A percentile compares a stretch with the other conserved stretches of the same genome.
These are phyloP conservation scores for Drosophila affinis DNA, from an alignment of 2,888 invertebrate genomes.

Conservation along the genomic window DNA sequence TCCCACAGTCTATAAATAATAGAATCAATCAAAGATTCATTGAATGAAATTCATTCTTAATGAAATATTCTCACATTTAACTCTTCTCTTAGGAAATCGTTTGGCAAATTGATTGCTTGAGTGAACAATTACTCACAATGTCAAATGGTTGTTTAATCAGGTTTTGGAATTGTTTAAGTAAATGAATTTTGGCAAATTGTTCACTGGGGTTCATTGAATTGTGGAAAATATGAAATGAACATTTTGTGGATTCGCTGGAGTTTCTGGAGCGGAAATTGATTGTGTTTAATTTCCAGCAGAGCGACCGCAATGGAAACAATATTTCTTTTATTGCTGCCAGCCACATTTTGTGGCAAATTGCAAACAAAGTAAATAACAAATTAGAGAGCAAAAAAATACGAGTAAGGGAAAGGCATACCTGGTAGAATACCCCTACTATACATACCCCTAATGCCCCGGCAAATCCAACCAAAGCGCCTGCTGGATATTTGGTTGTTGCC, in stretches of 20 bases:
- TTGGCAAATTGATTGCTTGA: conserved; percentile 16
- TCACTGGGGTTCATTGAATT: conserved; percentile 15
- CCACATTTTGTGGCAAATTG: conserved; percentile 20
- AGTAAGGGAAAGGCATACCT: conserved; percentile 27
- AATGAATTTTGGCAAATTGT: conserved; percentile 43
- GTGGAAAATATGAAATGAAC: conserved; percentile 38
- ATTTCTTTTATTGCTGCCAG: conserved; percentile 16
- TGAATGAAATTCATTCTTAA: too few relatives aligned
- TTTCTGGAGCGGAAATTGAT: conserved; percentile 80
- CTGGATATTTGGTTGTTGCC: conserved; percentile 43
- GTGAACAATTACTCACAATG: conserved; percentile 33
- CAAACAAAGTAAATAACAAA: conserved; percentile 47
- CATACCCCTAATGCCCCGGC: too few relatives aligned
- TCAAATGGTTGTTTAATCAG: conserved; percentile 45
- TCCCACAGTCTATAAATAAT: too few relatives aligned
- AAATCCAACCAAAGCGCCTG: conserved; percentile 52
- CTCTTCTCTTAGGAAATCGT: background rate
- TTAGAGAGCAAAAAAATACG: conserved; percentile 24
- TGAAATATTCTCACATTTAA: background rate
- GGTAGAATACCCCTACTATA: background rate
- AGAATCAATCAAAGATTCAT: background rate
- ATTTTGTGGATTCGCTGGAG: conserved; percentile 54
- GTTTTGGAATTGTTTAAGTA: conserved; percentile 28
- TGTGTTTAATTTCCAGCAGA: conserved; percentile 77
- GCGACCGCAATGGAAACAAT: conserved; percentile 45